Base-by-base conservation (phyloP, 2,113 vertebrate species). In the Dolichallabes microphthalmus region DNA sequence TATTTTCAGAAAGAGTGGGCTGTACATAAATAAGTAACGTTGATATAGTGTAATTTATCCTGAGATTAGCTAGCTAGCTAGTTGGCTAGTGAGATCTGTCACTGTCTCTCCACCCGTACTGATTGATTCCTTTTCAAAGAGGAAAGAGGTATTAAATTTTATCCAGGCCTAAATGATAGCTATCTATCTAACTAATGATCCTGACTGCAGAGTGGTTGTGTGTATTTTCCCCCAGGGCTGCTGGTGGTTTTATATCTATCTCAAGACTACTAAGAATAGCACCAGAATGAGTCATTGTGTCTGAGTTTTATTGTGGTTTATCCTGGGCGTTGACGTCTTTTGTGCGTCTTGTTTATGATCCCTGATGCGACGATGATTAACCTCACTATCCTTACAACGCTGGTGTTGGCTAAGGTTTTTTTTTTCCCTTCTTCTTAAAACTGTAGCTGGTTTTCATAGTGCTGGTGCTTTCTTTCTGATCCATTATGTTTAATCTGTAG, bases 181-280 rank as follows among this genome's bases (percentile, higher is more conserved):
- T 20, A 82, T 50, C 64, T 82, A 63, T 30, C 14, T 11, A 57
- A 45, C 61, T 66, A 10, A 11, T 61, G n/a, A 19, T 32, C 30
- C 66, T 17, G 27, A 68, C 30, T 32, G 66, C 30, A 32, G 0
- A 50, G 73, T 15, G 25, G 45, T 27, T 75, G 4, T 75, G 22
- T 75, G 79, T 52, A 45, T 22, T 35, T 15, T 15, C 8, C 1
- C 45, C 8, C 15, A 45, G 4, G 10, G 12, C 20, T 57, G 53
- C 12, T 22, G 53, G 2, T 17, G 76, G 17, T 35, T 77, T 58
- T 58, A 73, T 55, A 22, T 60, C 13, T 19, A 2, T 57, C 1
- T 73, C 53, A 14, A 35, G 53, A 12, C 20, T 57, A 22, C 74
- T 71, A 35, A 73, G 15, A 50, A 80, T 85, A 85, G 53, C 58